Evolutionary conservation across 2,888 invertebrate genomes (phyloP), one percentile per base, ranked within the genome.

Genomic region (Trissoscelio sp.): DNA sequence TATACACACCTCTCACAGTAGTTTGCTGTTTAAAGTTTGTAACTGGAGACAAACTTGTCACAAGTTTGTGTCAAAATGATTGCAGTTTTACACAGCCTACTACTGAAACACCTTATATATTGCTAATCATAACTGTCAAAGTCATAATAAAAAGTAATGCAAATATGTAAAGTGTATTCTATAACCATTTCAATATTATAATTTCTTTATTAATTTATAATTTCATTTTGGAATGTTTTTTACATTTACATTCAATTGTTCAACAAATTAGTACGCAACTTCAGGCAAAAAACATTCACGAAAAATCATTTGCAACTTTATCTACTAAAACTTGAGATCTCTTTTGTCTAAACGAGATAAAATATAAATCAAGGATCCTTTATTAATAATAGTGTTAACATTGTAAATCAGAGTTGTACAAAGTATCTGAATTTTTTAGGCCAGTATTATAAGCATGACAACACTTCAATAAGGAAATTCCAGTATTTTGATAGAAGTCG

Each of bases 111-210:
- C 34, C 44, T 31, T 44, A 31, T 57, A 44, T 69, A 69, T 57
- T 69, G 16, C 57, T 69, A 69, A 69, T 69, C 28, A 31, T 69
- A 69, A 69, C 14, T 69, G 57, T 69, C 34, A 46, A 66, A 55
- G 28, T n/a, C 37, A 57, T 28, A 39, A 46, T 57, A 69, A 69
- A 55, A 67, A 53, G 1, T 20, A 55, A 44, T 42, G 28, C 22
- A 67, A 44, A 24, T n/a, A 48, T 3, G 4, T 7, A 12, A 1
- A 2, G 5, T 18, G 7, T 44, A n/a, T 44, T 44, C 44, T 1
- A 44, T 18, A 4, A 39, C 12, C 12, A 39, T 44, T 44, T 6
- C 34, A 34, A 34, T 18, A 44, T 18, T 44, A 16, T 6, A 44
- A 18, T 44, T 7, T 9, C 3, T 9, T 9, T 9, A 9, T 9